Evolutionary conservation across 2,797 vertebrate species (phyloP), one percentile per base, ranked within the genome.

Genomic region (Gambusia yucatana): DNA sequence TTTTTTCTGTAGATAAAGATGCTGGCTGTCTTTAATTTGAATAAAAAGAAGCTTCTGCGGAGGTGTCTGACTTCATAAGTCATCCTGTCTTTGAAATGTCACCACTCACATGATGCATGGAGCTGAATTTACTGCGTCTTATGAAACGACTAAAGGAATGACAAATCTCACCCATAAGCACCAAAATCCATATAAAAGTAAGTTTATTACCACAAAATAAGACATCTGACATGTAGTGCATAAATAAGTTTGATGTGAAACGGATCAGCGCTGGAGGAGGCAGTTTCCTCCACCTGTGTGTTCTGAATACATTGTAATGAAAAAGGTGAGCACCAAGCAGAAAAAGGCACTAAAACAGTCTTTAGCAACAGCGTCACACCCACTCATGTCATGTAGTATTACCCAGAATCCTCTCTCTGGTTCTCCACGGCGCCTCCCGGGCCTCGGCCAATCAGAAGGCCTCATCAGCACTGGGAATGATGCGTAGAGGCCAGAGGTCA

Each of bases 141-240:
- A 69, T 46, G 41, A 10, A 22, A 75, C 33, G 39, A 33, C 73
- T 39, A 3, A 73, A 78, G 77, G 70, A 59, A 75, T 57, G 33
- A 10, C 17, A 57, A 44, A 52, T 73, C 67, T 70, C 77, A 90
- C 33, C 70, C 79, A 75, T 77, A 79, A 80, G 50, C 84, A 86
- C 43, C 75, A 30, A 16, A 59, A 77, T 88, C 91, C 65, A 85
- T 94, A 92, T 30, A 95, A 96, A 96, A 93, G 91, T 93, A 94
- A 86, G 93, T 96, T 95, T 95, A 95, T 94, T 95, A 86, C 84
- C 90, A 92, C 92, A 95, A 94, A 94, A 93, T 93, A 95, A 82
- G 93, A 92, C 91, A 88, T 91, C 87, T 89, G 88, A 82, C 89
- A 81, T 93, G 94, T 94, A 94, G 94, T 95, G 94, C 93, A 95